Conservation (phyloP, 2,888 invertebrate species). For the Miltochrista miniata region DNA sequence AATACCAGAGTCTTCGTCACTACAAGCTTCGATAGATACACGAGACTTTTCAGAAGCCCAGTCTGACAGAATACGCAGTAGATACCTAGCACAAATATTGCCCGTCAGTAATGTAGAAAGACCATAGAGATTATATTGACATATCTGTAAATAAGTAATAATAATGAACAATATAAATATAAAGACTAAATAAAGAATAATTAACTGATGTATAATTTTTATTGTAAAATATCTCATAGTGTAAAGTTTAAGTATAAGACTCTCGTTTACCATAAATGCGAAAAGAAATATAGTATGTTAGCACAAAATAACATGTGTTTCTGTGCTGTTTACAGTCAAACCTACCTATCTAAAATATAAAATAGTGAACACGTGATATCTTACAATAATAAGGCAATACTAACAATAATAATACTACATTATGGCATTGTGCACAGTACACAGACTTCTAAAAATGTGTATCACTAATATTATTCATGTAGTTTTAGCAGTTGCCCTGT, state of each 20-base stretch:
- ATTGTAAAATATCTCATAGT: constrained; percentile 6
- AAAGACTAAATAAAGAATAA: constrained; percentile 17
- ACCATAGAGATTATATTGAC: constrained; percentile 44
- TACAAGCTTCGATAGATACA: constrained; percentile 33
- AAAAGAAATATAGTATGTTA: too few species aligned
- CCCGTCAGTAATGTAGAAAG: constrained; percentile 63
- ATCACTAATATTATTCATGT: too few species aligned
- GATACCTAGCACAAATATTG: constrained; percentile 77
- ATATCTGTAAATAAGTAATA: constrained; percentile 28
- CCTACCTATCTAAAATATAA: too few species aligned
- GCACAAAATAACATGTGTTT: constrained; percentile 1
- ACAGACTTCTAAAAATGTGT: too few species aligned
- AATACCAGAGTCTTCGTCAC: constrained; percentile 37
- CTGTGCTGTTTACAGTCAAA: too few species aligned
- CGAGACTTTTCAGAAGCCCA: constrained; percentile 58
- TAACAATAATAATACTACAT: neutral
- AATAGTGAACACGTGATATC: neutral
- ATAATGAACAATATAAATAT: constrained; percentile 4
- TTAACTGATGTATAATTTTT: constrained; percentile 24
- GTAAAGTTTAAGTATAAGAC: too few species aligned
- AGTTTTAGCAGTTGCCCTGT: too few species aligned
- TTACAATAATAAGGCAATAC: neutral
- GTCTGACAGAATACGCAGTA: constrained; percentile 75
- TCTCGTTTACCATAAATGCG: too few species aligned
- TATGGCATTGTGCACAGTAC: too few species aligned